Percentiles rank a stretch among this genome's conserved stretches.
Conservation (phyloP, 2,797 vertebrate genomes). For the Anisognathus igniventris region DNA sequence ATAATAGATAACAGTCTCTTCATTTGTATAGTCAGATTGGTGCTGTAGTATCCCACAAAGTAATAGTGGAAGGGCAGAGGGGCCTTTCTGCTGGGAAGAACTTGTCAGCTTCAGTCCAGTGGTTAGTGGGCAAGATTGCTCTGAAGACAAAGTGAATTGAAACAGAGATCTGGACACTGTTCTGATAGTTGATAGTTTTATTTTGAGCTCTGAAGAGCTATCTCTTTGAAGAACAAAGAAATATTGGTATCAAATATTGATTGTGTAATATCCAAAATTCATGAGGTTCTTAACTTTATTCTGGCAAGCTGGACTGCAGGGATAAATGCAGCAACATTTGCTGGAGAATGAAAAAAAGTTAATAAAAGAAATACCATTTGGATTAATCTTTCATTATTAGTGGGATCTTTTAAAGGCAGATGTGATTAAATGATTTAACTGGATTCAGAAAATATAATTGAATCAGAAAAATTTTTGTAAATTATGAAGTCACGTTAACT, state of each 20-base stretch:
- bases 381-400: not conserved
- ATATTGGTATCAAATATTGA: conserved; percentile 31
- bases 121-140: not conserved
- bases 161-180: not conserved
- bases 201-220: conserved; percentile 10
- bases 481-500: not conserved
- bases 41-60: not conserved
- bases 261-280: not conserved
- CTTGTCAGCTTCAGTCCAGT: not conserved
- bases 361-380: not conserved
- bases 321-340: not conserved
- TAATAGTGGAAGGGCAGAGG: not conserved
- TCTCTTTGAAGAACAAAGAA: conserved; percentile 29
- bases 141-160: not conserved
- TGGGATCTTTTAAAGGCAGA: not conserved
- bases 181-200: not conserved
- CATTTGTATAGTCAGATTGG: not conserved
- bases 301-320: not conserved
- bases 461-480: not conserved
- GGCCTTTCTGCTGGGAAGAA: not conserved
- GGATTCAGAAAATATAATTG: not conserved
- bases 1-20: not conserved
- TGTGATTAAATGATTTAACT: not conserved
- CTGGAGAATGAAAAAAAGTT: not conserved
- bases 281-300: not conserved